Percentiles rank a stretch among this genome's conserved stretches.
These are phyloP conservation scores for Styela clava DNA, from an alignment of 23 tunicate genomes.

Conservation along the genomic window DNA sequence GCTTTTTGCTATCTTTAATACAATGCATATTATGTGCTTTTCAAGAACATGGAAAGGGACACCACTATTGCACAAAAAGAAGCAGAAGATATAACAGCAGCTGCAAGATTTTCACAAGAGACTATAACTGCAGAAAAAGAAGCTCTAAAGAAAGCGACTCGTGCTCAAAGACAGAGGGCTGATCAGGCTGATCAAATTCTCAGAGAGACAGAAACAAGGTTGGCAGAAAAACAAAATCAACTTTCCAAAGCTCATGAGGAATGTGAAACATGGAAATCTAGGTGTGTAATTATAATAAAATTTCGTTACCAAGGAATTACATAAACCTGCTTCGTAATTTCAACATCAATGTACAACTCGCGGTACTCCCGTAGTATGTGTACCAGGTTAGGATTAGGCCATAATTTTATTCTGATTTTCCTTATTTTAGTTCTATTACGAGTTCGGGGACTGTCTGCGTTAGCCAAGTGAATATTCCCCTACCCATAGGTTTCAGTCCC, in stretches of 20 bases:
- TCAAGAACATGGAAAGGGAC: slow-evolving; percentile 70
- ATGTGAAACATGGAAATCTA: slow-evolving; percentile 81
- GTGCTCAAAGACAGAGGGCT: slow-evolving; percentile 59
- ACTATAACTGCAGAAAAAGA: slow-evolving; percentile 63
- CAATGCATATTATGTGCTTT: too few relatives aligned
- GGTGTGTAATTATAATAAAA: slow-evolving; percentile 16
- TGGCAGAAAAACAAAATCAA: slow-evolving; percentile 55
- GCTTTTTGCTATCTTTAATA: too few relatives aligned
- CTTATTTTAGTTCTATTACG: too few relatives aligned
- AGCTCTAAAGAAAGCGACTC: slow-evolving; percentile 57
- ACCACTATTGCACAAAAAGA: slow-evolving; percentile 37
- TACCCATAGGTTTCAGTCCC: too few relatives aligned
- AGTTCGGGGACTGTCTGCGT: too few relatives aligned
- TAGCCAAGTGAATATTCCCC: too few relatives aligned
- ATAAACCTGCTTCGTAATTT: too few relatives aligned
- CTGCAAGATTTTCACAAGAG: slow-evolving; percentile 53
- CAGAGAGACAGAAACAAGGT: slow-evolving; percentile 35
- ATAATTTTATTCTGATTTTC: too few relatives aligned
- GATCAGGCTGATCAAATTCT: slow-evolving; percentile 60
- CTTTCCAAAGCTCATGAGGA: slow-evolving; percentile 62
- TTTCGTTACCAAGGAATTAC: not conserved
- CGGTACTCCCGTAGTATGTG: too few relatives aligned
- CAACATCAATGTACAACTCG: too few relatives aligned
- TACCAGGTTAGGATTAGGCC: too few relatives aligned
- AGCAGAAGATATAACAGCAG: slow-evolving; percentile 53